phyloP scores from a whole-genome alignment of 1,140 invertebrate genomes.

The Agraylea sexmaculata region DNA sequence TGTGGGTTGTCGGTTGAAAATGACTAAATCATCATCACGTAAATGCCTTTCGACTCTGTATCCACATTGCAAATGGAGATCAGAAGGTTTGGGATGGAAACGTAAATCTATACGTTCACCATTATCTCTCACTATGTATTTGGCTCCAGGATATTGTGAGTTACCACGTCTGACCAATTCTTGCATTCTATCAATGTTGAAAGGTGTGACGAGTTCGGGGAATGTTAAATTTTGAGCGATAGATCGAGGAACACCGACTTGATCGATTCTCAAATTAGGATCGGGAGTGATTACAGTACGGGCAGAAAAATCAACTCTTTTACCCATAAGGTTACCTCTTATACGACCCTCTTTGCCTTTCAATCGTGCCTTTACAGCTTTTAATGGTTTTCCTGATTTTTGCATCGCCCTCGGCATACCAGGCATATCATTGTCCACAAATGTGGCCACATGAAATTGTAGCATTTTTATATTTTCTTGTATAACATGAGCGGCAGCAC shows the following conservation, averaged over 20 bases:
- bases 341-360: slow-evolving; percentile 97
- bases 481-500: slow-evolving; percentile 94
- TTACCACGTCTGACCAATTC: slow-evolving; percentile 92
- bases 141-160: slow-evolving; percentile 97
- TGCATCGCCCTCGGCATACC: slow-evolving; percentile 96
- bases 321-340: slow-evolving; percentile 98
- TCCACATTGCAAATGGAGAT: slow-evolving; percentile 96
- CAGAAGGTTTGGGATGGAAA: slow-evolving; percentile 96
- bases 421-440: slow-evolving; percentile 98
- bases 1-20: slow-evolving; percentile 99
- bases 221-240: slow-evolving; percentile 99
- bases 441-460: slow-evolving; percentile 96
- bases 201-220: slow-evolving; percentile 98
- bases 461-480: slow-evolving; percentile 95
- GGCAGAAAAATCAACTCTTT: slow-evolving; percentile 98
- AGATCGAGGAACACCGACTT: slow-evolving; percentile 94
- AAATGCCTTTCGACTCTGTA: slow-evolving; percentile 98
- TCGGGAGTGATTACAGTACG: slow-evolving; percentile 99
- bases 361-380: slow-evolving; percentile 86
- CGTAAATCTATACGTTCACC: slow-evolving; percentile 96
- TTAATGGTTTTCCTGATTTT: slow-evolving; percentile 96
- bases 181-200: slow-evolving; percentile 98
- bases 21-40: slow-evolving; percentile 94
- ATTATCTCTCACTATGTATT: slow-evolving; percentile 98
- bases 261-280: slow-evolving; percentile 96